Evolutionary conservation across 2,797 vertebrate genomes (phyloP), one percentile per base, ranked within the genome.

Genomic region (Phoeniculus purpureus): DNA sequence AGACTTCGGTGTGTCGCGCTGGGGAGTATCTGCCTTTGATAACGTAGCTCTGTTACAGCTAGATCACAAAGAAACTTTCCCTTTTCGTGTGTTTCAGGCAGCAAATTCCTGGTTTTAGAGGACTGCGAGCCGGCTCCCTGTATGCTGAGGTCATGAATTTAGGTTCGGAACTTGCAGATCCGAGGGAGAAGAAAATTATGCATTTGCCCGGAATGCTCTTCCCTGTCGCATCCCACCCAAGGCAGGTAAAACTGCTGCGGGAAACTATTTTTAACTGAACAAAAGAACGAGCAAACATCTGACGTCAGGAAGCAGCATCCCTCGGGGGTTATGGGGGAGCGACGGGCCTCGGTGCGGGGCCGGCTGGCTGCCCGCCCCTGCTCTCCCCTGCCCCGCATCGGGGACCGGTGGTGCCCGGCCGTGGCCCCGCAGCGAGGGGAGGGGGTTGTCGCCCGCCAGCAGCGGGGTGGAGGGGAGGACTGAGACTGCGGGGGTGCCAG

Each of bases 221-320:
- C 29, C 59, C 72, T 7, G 76, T 8, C 5, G 50, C 59, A 83
- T 32, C 61, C 52, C 70, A 10, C 27, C 85, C 93, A 27, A 87
- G 76, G 68, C 93, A 94, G 94, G 93, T 94, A 85, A 16, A 93
- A 90, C 56, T 31, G 82, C 87, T 78, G 59, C 72, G 5, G 47
- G 77, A 23, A 90, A 90, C 81, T 92, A 67, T 91, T 95, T 93
- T 64, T 61, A 79, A 59, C 79, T 22, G 90, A 94, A 95, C 94
- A 92, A 95, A 96, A 94, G 90, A 34, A 77, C 8, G 50, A 93
- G 74, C 92, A 50, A 90, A 87, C 73, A 60, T 47, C 89, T 95
- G 94, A 95, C 94, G 86, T 93, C 94, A 93, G 86, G 61, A 58
- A 90, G 71, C 20, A 37, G 88, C 81, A 47, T n/a, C 81, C 60